Base-by-base conservation (phyloP, 2,797 vertebrate species). In the Phalloptychus januarius region DNA sequence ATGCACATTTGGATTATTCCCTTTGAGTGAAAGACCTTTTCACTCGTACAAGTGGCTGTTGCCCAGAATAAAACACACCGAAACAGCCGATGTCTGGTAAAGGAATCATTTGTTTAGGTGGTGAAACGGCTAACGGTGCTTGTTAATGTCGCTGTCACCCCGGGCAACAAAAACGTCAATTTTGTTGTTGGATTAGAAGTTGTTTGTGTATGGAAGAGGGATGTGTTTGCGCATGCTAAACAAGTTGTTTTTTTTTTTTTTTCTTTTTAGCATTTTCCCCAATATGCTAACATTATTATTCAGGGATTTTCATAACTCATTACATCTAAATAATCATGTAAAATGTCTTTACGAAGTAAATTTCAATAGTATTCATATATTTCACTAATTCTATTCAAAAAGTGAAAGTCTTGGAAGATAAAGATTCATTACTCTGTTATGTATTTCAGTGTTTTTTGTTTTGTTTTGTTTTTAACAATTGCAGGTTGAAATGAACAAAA, bases 1-100 rank as follows among this genome's bases (percentile, higher is more conserved):
- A 89, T 88, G 90, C 91, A 93, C 79, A 84, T 75, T 80, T 44
- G 78, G 25, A 76, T 74, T 52, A 74, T 40, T 40, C 73, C 83
- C 88, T 83, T 79, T 76, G 42, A 33, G 36, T 70, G 11, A 15
- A 15, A 65, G 45, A 80, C 56, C 54, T 78, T 65, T 31, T 38
- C 65, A 79, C 38, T 77, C 46, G n/a, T 36, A 74, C 42, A 1
- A 52, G 45, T 38, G 63, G 0, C 11, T 44, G 40, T 28, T 73
- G 38, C 46, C 13, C 48, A 7, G 33, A 80, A 72, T 50, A 25
- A 25, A 33, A 18, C 71, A 25, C 46, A 25, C 79, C 15, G 31
- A 77, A 71, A 28, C n/a, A 70, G 10, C 42, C 56, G 56, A 18
- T 5, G 7, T 73, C 40, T 56, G 33, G 15, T 56, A 40, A 58